Evolutionary conservation across 2,797 vertebrate species (phyloP), one percentile per base, ranked within the genome.

Genomic region (Psittacula derbiana): DNA sequence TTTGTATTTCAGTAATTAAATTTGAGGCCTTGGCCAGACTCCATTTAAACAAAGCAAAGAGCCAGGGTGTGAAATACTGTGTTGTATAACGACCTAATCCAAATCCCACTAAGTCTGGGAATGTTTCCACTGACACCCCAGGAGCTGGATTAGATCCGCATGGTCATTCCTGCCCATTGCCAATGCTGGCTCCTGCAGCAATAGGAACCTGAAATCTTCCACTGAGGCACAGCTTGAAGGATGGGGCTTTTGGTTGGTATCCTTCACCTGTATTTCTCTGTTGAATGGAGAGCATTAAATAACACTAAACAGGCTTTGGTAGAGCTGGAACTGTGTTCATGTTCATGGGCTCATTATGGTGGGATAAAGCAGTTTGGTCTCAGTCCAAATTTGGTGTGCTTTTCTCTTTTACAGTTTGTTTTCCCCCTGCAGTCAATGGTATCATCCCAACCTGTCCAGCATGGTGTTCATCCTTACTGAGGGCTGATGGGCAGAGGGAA

Each of bases 41-140:
- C 81, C 87, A 79, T 70, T 87, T 70, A 82, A 94, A 94, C 91
- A 94, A 93, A 96, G 57, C 52, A 41, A 84, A 72, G 71, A 88
- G 67, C 81, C 79, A 80, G 92, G 60, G 81, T 94, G 86, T 70
- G 89, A 92, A 93, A 78, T 28, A 62, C 55, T 36, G 55, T 28
- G 60, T 81, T 91, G 58, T 36, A 23, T 19, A 67, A 67, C 92
- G 94, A 96, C 84, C 92, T 93, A 91, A 93, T 82, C 84, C 86
- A 95, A 89, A 89, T 60, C 81, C 74, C 81, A 92, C 91, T 33
- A 70, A 82, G 46, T 73, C 92, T 92, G 95, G 92, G 95, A 94
- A 80, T 33, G 67, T 41, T 94, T 94, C 91, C 94, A 85, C 46
- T 0, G 2, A 2, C 36, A 91, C 66, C 50, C 60, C 4, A 2